These are phyloP conservation scores for Ectropis grisescens DNA, from an alignment of 1,140 invertebrate genomes.

Conservation along the genomic window DNA sequence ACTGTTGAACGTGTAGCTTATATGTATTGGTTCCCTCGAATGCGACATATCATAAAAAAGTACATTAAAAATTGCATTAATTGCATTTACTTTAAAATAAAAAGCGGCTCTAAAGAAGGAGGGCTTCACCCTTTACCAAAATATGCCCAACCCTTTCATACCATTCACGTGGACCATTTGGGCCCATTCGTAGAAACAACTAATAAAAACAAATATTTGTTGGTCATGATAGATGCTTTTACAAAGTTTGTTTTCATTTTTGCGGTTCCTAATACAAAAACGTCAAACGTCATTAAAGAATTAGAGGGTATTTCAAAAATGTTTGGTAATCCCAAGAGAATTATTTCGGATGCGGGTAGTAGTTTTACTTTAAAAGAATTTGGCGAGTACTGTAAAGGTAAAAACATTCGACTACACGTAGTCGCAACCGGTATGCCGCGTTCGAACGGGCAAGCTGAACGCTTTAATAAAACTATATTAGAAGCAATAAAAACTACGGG, in stretches of 20 bases:
- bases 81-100: constrained; percentile 24
- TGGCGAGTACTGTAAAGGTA: constrained; percentile 7
- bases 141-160: too few relatives aligned
- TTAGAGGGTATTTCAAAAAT: constrained; percentile 9
- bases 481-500: constrained; percentile 10
- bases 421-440: constrained; percentile 14
- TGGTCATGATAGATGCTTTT: constrained; percentile 22
- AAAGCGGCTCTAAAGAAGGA: constrained; percentile 8
- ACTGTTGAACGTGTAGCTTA: constrained; percentile 3
- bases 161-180: constrained; percentile 28
- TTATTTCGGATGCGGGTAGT: constrained; percentile 12
- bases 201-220: constrained; percentile 33
- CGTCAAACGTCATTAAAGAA: constrained; percentile 4
- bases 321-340: constrained; percentile 12
- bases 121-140: too few relatives aligned
- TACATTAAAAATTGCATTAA: constrained; percentile 27
- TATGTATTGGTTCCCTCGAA: constrained; percentile 11
- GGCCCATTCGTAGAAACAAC: constrained; percentile 23
- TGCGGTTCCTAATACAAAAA: too few relatives aligned
- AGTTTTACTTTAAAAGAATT: constrained; percentile 11
- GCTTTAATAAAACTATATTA: constrained; percentile 16
- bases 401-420: constrained; percentile 13
- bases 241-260: constrained; percentile 23
- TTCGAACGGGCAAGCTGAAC: constrained; percentile 15
- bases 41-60: constrained; percentile 16